Base-by-base conservation (phyloP, 2,113 vertebrate genomes). In the Anser cygnoides region DNA sequence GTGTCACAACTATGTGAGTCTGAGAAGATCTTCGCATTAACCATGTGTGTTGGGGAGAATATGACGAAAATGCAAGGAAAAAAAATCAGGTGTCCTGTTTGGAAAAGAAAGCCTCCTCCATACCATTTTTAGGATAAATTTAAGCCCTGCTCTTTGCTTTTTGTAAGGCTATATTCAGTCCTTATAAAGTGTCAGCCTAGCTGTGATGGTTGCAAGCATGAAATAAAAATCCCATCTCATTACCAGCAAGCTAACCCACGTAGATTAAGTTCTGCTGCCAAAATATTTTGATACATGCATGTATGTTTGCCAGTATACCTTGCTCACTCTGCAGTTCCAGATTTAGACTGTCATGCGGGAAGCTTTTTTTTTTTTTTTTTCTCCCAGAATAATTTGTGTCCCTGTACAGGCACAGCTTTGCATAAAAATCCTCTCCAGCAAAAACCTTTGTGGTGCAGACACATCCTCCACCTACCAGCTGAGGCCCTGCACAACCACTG, bases 401-500 rank as follows among this genome's bases (percentile, higher is more conserved):
- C 39, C 52, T 29, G 29, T 41, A 50, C 52, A 41, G 52, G 15
- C 33, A 21, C 6, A 11, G 25, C 41, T 73, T 78, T 92, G 7
- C 44, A 37, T 75, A 39, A 31, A 72, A 52, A 57, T 79, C 41
- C 18, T 67, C 75, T 46, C 11, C 44, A 74, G 63, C 26, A 13
- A 80, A 71, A 90, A 29, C 12, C 62, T 78, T n/a, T 66, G 33
- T 39, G 39, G 52, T 1, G 1, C 29, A 78, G 80, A 61, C 61
- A 39, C 84, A 70, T 49, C 90, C 37, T 90, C 39, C 0, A 0
- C 39, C 68, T 31, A 15, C 16, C 70, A 65, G 33, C 8, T 10
- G 39, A 80, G 11, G 3, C 4, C 29, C 55, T 1, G 3, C 23
- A 39, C 0, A 1, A 22, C 71, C 66, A 54, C 3, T 52, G 62